These are phyloP conservation scores for Ispidina lecontei DNA, from an alignment of 2,797 vertebrate species.

Conservation along the genomic window DNA sequence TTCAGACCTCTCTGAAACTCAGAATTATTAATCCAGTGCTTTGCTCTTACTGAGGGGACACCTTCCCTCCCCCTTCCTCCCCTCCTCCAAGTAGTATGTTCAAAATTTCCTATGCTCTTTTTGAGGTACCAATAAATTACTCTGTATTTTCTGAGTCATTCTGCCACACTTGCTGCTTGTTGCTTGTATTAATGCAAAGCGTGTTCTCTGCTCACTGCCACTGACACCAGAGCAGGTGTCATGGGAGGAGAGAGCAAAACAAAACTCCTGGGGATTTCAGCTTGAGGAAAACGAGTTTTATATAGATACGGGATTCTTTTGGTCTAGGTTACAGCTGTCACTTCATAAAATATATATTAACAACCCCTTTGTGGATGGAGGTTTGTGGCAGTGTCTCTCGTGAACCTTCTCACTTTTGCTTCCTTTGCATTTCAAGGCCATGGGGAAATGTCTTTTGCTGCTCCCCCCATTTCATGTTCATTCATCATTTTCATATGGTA, in stretches of 20 bases:
- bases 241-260: not conserved
- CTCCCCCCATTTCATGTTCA: not conserved
- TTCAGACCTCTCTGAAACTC: not conserved
- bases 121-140: not conserved
- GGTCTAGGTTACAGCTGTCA: not conserved
- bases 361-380: not conserved
- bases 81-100: accelerated
- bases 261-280: not conserved
- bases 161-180: not conserved
- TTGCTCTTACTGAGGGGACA: not conserved
- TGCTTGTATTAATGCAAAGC: not conserved
- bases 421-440: not conserved
- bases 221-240: not conserved
- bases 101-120: not conserved
- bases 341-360: not conserved
- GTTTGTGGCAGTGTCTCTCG: accelerated
- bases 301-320: not conserved
- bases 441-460: not conserved
- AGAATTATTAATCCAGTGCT: not conserved
- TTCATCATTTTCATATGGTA: slow-evolving; percentile 31
- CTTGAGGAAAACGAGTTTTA: not conserved
- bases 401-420: not conserved
- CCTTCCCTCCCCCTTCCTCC: too few relatives aligned
- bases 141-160: not conserved
- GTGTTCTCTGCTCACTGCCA: accelerated